Evolutionary conservation across 2,113 vertebrate species (phyloP).

Genomic region (Grus americana): DNA sequence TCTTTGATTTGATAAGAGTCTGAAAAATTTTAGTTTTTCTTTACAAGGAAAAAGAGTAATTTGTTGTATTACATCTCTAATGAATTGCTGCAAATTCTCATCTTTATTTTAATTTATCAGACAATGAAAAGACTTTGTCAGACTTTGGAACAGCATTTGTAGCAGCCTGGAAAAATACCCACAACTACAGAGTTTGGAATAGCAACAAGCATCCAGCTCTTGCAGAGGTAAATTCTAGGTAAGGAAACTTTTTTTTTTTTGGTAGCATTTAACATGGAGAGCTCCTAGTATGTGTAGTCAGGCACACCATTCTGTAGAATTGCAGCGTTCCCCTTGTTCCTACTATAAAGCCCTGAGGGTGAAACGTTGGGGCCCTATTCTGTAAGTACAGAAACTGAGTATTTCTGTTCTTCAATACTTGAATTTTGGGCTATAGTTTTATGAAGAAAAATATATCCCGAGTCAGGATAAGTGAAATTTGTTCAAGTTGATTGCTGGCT

Average conservation of each 20-base stretch:
- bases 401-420: not conserved
- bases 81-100: not conserved
- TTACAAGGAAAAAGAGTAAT: not conserved
- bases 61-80: not conserved
- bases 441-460: not conserved
- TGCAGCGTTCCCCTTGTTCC: not conserved
- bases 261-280: not conserved
- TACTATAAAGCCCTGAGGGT: not conserved
- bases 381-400: not conserved
- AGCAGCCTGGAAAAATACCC: constrained; percentile 90
- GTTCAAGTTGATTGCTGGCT: not conserved
- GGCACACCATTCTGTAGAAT: not conserved
- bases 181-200: constrained; percentile 95
- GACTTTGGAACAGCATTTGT: constrained; percentile 90
- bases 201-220: constrained; percentile 93
- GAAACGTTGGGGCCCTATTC: not conserved
- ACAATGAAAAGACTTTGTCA: constrained; percentile 89
- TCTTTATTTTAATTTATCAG: constrained; percentile 70
- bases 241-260: constrained; percentile 12
- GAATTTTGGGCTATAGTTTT: not conserved
- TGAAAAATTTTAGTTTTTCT: not conserved
- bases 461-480: not conserved
- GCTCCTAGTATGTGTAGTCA: not conserved
- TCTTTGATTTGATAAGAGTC: not conserved
- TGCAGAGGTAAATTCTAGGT: constrained; percentile 88